Evolutionary conservation across 2,797 vertebrate genomes (phyloP), one percentile per base, ranked within the genome.

Genomic region (Dendrocincla tyrannina): DNA sequence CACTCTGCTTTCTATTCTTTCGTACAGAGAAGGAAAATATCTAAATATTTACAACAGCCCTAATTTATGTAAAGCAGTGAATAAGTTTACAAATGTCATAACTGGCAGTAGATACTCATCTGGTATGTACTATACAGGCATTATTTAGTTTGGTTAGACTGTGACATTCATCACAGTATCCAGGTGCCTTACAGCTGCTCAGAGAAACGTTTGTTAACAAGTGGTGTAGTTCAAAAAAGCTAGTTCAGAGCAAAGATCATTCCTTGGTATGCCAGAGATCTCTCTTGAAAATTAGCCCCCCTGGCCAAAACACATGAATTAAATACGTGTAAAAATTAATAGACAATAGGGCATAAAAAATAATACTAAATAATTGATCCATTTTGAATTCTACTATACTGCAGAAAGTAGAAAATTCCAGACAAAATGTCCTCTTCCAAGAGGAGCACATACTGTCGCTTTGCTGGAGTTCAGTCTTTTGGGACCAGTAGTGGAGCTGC

Each of bases 111-210:
- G 76, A 53, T 83, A 56, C 39, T 76, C 0, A 6, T 72, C 50
- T 78, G 50, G 47, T 64, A 77, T 1, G 3, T 62, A 62, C 33
- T 55, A 6, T 30, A 44, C 6, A 72, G 35, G 11, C 19, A 67
- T 60, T 89, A 69, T 84, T 92, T 89, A 86, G 53, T 55, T 88
- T 85, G 13, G 23, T 89, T 89, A 77, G 74, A 42, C 47, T 62
- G 10, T 59, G 66, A 33, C 53, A 84, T 86, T 79, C 17, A 53
- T 86, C 44, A 66, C 7, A 62, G n/a, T 39, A 46, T 39, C 62
- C 63, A 68, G 69, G 50, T 86, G 66, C 23, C 47, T 89, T 62
- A 69, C 69, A 97, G 82, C 41, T 94, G 62, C 73, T 92, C 55
- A 85, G 49, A 78, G 35, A 74, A 95, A 53, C 9, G 78, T 88